These are phyloP conservation scores for Chionoecetes opilio DNA, from an alignment of 1,140 invertebrate genomes.

Conservation along the genomic window DNA sequence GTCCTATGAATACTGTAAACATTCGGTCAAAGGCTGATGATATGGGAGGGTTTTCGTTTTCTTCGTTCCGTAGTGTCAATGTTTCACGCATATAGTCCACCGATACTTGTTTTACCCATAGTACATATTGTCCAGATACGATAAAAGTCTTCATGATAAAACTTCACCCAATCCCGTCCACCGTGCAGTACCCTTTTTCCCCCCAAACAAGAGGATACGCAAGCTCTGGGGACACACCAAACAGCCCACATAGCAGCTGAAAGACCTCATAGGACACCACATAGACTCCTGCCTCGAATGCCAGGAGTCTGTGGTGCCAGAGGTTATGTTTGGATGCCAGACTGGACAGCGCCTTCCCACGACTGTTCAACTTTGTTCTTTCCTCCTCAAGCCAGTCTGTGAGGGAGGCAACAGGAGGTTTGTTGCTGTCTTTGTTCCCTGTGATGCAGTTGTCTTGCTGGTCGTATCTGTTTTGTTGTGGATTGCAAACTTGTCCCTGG, in stretches of 20 bases:
- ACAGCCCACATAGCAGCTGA: background rate
- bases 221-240: slow-evolving; percentile 11
- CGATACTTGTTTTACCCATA: too few relatives aligned
- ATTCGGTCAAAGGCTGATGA: too few relatives aligned
- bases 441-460: too few relatives aligned
- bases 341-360: background rate
- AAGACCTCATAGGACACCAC: slow-evolving; percentile 36
- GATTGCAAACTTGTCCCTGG: background rate
- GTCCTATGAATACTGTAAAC: too few relatives aligned
- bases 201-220: background rate
- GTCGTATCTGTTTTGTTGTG: background rate
- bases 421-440: background rate
- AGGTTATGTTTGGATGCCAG: background rate
- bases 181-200: background rate
- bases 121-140: too few relatives aligned
- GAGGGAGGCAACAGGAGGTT: too few relatives aligned
- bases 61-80: too few relatives aligned
- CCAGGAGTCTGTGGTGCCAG: slow-evolving; percentile 9
- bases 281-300: background rate
- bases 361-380: background rate
- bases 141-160: too few relatives aligned
- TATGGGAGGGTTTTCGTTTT: too few relatives aligned
- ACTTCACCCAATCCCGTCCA: background rate
- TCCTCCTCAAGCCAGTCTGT: slow-evolving; percentile 54
- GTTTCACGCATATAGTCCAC: too few relatives aligned